Evolutionary conservation across 2,113 vertebrate species (phyloP), one percentile per base, ranked within the genome.

Genomic region (Grammomys surdaster): DNA sequence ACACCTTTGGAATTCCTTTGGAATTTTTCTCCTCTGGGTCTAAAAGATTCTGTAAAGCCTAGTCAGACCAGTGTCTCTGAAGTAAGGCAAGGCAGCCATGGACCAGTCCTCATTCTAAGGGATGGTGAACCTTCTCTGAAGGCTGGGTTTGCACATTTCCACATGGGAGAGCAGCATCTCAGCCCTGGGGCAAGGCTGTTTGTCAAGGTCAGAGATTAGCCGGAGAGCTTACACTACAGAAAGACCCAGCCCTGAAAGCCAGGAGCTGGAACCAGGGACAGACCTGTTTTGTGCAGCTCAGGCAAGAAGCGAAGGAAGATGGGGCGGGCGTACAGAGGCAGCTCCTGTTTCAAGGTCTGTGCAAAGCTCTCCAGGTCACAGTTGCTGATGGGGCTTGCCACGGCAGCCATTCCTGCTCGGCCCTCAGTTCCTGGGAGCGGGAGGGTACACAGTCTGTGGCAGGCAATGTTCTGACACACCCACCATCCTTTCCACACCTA

Each of bases 391-490:
- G 99, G 98, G 96, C 99, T 99, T 0, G 99, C 99, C 0, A 99
- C 98, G n/a, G 99, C 99, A 0, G 99, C 99, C 99, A 99, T 99
- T 76, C 99, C 99, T 1, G 99, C 99, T 95, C 99, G 99, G n/a
- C 99, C 99, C 93, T 99, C 99, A 0, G 98, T 98, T 75, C 99
- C 99, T 99, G 98, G 20, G 17, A 90, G 81, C 0, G 10, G 73
- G 17, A 92, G 80, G 46, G 22, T 3, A 28, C 33, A 84, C 3
- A 0, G 19, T 96, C 69, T 96, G 82, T 0, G 0, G n/a, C 43
- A 6, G 5, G 93, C 19, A 6, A 14, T 11, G 10, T 76, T 26
- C 43, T 8, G 7, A 1, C n/a, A 73, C 0, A 19, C 11, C 24
- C 14, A 31, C 7, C 33, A 24, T 13, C 6, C 36, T 10, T 77